Evolutionary conservation across 2,888 invertebrate species (phyloP).

Genomic region (Lutraria lutraria): DNA sequence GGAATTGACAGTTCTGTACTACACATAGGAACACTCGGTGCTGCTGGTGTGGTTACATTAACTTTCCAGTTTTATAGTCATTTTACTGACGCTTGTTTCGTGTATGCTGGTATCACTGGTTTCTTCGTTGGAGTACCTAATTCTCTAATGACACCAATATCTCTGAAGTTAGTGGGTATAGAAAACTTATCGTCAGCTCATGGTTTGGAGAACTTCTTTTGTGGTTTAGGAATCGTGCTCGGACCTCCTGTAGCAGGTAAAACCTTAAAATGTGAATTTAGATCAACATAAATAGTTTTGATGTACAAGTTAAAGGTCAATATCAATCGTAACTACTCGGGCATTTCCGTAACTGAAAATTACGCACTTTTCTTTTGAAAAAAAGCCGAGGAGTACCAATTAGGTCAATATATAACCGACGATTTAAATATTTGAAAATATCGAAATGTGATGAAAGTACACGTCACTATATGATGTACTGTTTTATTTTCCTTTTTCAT

Average conservation of each 20-base stretch:
- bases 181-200: conserved; percentile 63
- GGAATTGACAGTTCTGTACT: conserved; percentile 48
- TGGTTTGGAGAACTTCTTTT: conserved; percentile 65
- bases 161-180: conserved; percentile 59
- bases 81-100: conserved; percentile 41
- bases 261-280: neutral
- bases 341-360: no score
- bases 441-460: neutral
- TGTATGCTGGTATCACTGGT: conserved; percentile 53
- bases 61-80: conserved; percentile 54
- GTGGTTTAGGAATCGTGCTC: conserved; percentile 60
- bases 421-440: neutral
- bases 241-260: conserved; percentile 68
- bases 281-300: neutral
- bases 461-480: neutral
- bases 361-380: no score
- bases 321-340: no score
- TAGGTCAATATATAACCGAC: neutral
- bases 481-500: no score
- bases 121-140: conserved; percentile 68
- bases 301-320: neutral
- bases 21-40: conserved; percentile 49
- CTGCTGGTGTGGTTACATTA: conserved; percentile 48
- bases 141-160: conserved; percentile 65
- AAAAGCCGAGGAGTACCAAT: no score